phyloP scores from a whole-genome alignment of 2,113 vertebrate species.

The Camelus dromedarius region DNA sequence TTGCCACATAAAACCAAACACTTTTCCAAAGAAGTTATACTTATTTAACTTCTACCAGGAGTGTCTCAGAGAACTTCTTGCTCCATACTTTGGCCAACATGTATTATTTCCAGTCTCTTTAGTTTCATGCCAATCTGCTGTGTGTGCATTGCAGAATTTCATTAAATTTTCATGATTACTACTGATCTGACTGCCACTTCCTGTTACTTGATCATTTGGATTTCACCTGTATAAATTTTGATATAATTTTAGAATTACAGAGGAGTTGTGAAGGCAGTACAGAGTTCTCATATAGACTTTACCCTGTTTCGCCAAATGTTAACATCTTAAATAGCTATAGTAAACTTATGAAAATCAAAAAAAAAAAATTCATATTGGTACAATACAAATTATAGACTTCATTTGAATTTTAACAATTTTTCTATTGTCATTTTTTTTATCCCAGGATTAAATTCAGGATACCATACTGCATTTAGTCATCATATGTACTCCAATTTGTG shows the following conservation, averaged over 20 bases:
- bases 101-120: background rate
- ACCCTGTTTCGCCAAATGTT: background rate
- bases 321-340: background rate
- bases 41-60: background rate
- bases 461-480: background rate
- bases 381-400: background rate
- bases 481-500: background rate
- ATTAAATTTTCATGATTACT: background rate
- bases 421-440: background rate
- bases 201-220: background rate
- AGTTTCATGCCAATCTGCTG: background rate
- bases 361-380: background rate
- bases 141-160: background rate
- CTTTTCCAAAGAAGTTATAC: background rate
- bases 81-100: background rate
- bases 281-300: background rate
- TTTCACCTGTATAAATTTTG: background rate
- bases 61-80: background rate
- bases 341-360: background rate
- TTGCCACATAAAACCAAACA: background rate
- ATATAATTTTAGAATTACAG: slow-evolving; percentile 8
- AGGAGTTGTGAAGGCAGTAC: background rate
- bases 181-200: background rate
- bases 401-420: background rate
- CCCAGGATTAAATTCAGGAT: background rate